Conservation (phyloP, 2,888 invertebrate genomes). For the Erynnis tages region DNA sequence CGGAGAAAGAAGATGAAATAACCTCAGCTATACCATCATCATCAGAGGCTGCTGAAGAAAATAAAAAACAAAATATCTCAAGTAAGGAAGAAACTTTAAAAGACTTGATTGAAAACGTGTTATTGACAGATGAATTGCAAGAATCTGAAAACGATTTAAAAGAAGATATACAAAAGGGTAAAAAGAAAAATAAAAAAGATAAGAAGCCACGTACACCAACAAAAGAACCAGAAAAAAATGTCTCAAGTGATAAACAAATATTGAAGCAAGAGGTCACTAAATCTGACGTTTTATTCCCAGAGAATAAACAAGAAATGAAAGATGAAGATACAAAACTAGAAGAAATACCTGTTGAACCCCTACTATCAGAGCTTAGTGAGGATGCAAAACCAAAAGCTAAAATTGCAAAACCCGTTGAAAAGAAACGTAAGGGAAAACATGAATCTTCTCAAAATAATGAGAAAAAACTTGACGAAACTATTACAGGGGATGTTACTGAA, state of each 20-base stretch:
- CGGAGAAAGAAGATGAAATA: slow-evolving; percentile 36
- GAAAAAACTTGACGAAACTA: slow-evolving; percentile 17
- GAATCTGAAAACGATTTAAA: slow-evolving; percentile 1
- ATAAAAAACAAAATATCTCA: slow-evolving; percentile 17
- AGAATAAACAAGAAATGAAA: not conserved
- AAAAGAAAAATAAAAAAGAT: slow-evolving; percentile 46
- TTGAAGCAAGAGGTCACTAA: slow-evolving; percentile 16
- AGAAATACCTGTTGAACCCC: not conserved
- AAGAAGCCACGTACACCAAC: slow-evolving; percentile 37
- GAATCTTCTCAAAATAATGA: slow-evolving; percentile 11
- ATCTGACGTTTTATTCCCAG: not conserved
- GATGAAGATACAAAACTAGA: too few species aligned
- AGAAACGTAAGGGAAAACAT: slow-evolving; percentile 50
- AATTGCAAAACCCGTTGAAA: slow-evolving; percentile 65
- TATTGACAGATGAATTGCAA: slow-evolving; percentile 5
- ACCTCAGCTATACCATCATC: slow-evolving; percentile 2
- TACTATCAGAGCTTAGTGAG: not conserved
- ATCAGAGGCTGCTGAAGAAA: not conserved
- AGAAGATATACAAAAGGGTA: slow-evolving; percentile 33
- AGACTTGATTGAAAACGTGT: slow-evolving; percentile 17
- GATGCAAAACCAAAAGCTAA: slow-evolving; percentile 53
- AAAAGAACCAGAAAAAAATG: slow-evolving; percentile 25
- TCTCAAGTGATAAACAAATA: not conserved
- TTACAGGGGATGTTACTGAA: slow-evolving; percentile 30
- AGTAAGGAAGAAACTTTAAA: slow-evolving; percentile 14